A percentile compares a stretch with the other conserved stretches of the same genome.
Evolutionary conservation across 2,113 vertebrate genomes (phyloP).

Genomic region (Grus americana): DNA sequence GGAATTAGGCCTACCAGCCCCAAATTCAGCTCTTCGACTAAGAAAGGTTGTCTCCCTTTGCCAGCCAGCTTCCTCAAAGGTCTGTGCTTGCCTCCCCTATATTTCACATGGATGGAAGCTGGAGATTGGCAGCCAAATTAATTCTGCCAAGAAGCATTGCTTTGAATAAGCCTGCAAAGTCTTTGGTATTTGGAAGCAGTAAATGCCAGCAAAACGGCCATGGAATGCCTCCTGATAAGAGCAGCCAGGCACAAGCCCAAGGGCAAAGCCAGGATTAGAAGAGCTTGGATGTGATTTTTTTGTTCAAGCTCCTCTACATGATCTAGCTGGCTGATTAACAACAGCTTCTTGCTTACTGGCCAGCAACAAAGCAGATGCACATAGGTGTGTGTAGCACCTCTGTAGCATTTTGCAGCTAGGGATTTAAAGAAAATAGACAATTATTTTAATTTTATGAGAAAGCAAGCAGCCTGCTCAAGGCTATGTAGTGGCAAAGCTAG

Average conservation of each 20-base stretch:
- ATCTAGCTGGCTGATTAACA: background rate
- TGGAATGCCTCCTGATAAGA: background rate
- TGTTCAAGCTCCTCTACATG: background rate
- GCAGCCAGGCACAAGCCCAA: background rate
- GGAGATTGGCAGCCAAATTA: background rate
- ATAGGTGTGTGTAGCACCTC: background rate
- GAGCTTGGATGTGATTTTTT: background rate
- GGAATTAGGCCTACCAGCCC: background rate
- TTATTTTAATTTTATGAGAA: background rate
- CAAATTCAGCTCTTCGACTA: background rate
- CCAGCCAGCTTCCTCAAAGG: background rate
- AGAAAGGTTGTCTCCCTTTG: background rate
- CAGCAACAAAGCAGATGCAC: background rate
- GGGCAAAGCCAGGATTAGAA: background rate
- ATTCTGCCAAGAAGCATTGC: background rate
- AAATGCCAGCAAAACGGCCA: accelerated
- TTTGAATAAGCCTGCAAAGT: background rate
- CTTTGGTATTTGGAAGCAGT: conserved; percentile 2
- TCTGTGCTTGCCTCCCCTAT: background rate
- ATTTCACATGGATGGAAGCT: background rate
- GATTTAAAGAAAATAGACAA: background rate
- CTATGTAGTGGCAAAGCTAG: background rate
- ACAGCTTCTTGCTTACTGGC: background rate
- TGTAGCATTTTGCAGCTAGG: background rate
- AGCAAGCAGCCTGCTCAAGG: background rate